Conservation (phyloP, 2,888 invertebrate species). For the Nyleta sp. region DNA sequence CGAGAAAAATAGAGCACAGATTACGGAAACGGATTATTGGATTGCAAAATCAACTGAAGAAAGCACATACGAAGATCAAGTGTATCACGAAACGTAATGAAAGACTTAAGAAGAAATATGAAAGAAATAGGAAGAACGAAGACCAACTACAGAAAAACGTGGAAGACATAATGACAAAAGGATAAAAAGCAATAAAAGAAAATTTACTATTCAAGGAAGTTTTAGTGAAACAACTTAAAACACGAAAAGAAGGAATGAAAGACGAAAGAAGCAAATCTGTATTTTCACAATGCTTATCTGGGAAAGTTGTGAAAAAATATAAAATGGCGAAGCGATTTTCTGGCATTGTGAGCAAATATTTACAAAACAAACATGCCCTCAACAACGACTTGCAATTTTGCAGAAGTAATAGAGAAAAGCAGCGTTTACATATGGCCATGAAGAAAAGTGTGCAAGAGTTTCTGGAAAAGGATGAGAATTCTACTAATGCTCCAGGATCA, state of each 20-base stretch:
- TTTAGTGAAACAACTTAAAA: conserved; percentile 17
- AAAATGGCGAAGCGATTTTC: background rate
- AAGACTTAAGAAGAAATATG: conserved; percentile 7
- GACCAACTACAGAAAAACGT: conserved; percentile 21
- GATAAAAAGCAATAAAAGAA: conserved; percentile 6
- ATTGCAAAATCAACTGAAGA: conserved; percentile 16
- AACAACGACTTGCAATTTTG: conserved; percentile 2
- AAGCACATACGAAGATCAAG: background rate
- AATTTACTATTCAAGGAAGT: conserved; percentile 24
- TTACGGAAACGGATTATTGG: background rate
- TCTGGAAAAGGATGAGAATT: conserved; percentile 50
- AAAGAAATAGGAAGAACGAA: background rate
- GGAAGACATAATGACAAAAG: conserved; percentile 19
- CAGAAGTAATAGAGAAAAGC: conserved; percentile 22
- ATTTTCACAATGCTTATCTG: conserved; percentile 18
- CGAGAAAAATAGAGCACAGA: conserved; percentile 13
- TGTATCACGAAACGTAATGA: conserved; percentile 17
- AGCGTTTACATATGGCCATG: background rate
- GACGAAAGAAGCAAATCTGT: conserved; percentile 24
- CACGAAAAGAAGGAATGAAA: background rate
- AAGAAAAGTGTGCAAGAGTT: conserved; percentile 29
- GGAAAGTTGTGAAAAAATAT: conserved; percentile 41
- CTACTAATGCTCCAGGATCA: conserved; percentile 36
- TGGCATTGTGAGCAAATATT: conserved; percentile 3
- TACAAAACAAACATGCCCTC: conserved; percentile 8